Conservation (phyloP, 2,113 vertebrate genomes). For the Vulpes vulpes region DNA sequence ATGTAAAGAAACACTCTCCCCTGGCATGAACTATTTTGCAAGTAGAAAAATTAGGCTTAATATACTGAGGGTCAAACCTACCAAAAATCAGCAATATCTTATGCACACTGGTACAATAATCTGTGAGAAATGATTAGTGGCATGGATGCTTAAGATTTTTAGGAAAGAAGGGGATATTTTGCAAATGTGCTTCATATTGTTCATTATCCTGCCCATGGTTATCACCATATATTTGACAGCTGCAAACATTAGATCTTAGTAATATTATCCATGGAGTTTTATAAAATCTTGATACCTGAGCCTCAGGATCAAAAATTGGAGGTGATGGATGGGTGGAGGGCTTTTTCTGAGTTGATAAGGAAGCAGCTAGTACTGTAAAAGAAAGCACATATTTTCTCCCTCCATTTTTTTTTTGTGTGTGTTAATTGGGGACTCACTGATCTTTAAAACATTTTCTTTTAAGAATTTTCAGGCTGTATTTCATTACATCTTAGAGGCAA, state of each 20-base stretch:
- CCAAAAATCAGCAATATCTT: not conserved
- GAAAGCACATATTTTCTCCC: not conserved
- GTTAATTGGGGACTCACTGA: not conserved
- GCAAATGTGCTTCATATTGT: not conserved
- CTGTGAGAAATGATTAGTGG: not conserved
- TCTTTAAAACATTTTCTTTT: slow-evolving; percentile 33
- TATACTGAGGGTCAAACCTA: not conserved
- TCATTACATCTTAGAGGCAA: not conserved
- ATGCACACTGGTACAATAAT: not conserved
- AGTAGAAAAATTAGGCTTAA: not conserved
- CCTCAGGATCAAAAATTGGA: not conserved
- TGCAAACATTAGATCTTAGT: slow-evolving; percentile 38
- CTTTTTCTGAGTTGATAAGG: not conserved
- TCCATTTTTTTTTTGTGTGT: not conserved
- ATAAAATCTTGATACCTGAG: not conserved
- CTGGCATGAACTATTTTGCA: not conserved
- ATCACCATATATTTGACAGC: not conserved
- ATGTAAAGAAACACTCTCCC: not conserved
- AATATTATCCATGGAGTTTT: not conserved
- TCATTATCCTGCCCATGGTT: not conserved
- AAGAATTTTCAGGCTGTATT: slow-evolving; percentile 26
- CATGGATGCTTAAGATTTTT: not conserved
- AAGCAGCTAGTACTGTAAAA: not conserved
- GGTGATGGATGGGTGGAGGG: not conserved
- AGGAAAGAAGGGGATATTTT: not conserved